Evolutionary conservation across 1,140 invertebrate species (phyloP), one percentile per base, ranked within the genome.

Genomic region (Homarus americanus): DNA sequence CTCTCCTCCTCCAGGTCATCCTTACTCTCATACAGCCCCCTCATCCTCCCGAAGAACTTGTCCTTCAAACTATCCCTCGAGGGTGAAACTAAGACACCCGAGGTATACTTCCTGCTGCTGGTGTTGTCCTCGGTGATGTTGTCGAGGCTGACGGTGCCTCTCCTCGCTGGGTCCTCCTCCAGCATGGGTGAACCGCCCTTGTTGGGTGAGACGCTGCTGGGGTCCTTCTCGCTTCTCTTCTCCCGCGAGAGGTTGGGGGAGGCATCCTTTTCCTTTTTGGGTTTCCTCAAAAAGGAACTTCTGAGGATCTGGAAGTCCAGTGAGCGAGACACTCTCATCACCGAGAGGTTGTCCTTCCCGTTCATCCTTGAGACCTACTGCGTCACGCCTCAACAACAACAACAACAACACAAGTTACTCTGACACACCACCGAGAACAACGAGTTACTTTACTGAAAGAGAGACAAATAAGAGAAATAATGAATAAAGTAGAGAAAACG

Each of bases 241-340:
- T 58, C 24, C 20, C 20, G 12, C 2, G 53, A 58, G 1, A 0
- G 53, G 15, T 58, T 24, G 17, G 0, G 53, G 53, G 44, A 40
- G 7, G 34, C 10, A 17, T 4, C 4, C 17, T 38, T n/a, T 9
- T 44, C 69, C 36, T 83, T 82, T 58, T 82, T 90, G 34, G 53
- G n/a, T 32, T 78, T 82, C 73, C 69, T 90, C 41, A 69, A 75
- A 49, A 90, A 83, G 40, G 88, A 90, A 17, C 63, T 82, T 5
- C 80, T 41, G 53, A 90, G 34, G 20, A n/a, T 78, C 66, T 83
- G 72, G 32, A 90, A 84, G 69, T 90, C 88, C 0, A 90, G 49
- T 15, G 88, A 90, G 24, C 72, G 73, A 2, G 88, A 90, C 0
- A n/a, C 17, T 15, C 80, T 28, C 20, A 90, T 58, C 1, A 69